Base-by-base conservation (phyloP, 2,797 vertebrate species). In the Pygocentrus nattereri region DNA sequence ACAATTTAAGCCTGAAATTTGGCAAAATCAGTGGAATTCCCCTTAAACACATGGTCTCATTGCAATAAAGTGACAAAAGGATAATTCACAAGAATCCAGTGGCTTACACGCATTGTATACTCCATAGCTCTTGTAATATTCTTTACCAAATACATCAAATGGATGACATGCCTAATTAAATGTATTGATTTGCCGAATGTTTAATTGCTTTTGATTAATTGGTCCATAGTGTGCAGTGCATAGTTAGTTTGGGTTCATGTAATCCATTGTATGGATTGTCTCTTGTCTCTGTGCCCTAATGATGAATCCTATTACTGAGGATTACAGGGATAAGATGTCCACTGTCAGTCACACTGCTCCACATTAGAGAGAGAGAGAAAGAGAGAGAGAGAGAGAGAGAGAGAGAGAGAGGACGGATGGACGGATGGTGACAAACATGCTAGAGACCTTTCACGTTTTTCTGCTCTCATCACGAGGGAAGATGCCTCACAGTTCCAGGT, bases 281-380 rank as follows among this genome's bases (percentile, higher is more conserved):
- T 83, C 59, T 77, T 38, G 44, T 74, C 73, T 75, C 62, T 71
- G 73, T 38, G 52, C 70, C 61, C 76, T 79, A 79, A 78, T 71
- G 72, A 75, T 54, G 82, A 94, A 95, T 95, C 94, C 94, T 93
- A 90, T 95, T 94, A 94, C n/a, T 27, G 71, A 84, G 93, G 94
- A 94, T 95, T 94, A 94, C 84, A 85, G 86, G 82, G 90, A 91
- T 93, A 92, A 91, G 88, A 92, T 93, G 85, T 89, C 89, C 85
- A 82, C 84, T 56, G 79, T 41, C 74, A 76, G 77, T 34, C 73
- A 74, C 74, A 31, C 67, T 71, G 71, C 75, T 74, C 76, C 61
- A 73, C 38, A 80, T 56, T 18, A 30, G 49, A 52, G 5, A 78
- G 19, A 84, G n/a, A 19, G 71, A 59, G 31, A 47, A 76, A 56